Base-by-base conservation (phyloP, 2,888 invertebrate genomes). In the Taphrorychus bicolor region DNA sequence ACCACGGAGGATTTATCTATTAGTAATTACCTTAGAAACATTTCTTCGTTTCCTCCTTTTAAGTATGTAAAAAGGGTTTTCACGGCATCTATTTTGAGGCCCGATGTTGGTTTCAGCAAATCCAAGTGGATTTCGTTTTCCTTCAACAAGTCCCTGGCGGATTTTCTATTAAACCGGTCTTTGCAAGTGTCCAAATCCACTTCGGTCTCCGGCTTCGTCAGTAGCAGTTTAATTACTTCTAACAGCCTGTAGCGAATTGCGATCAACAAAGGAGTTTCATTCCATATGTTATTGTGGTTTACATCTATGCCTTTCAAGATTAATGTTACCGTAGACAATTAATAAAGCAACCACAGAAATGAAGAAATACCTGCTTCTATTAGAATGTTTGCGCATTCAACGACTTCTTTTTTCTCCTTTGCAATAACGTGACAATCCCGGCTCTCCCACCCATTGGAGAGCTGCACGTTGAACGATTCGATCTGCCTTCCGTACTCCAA, bases 201-300 rank as follows among this genome's bases (percentile, higher is more conserved):
- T 19, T 63, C 63, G 21, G 52, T 51, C n/a, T 59, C 48, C 7
- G 19, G 51, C 9, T 7, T 40, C 16, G 59, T 64, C 11, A 74
- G 32, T 9, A 76, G 22, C 1, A 71, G n/a, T 16, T 71, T 40
- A 5, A 73, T 70, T 4, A 73, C 68, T 5, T 59, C 23, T 11
- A 59, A 57, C 22, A 70, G 72, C 42, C 72, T 70, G 57, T 73
- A 71, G 54, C 72, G 69, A 0, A 74, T 69, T 5, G 76, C 76
- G n/a, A 76, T 57, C 18, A 74, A 64, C n/a, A 76, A 64, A 0
- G 76, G 74, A 5, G 75, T 73, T 68, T 76, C 76, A 18, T 73
- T 72, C 75, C 74, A 76, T 56, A 73, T 73, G 53, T 76, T 76
- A 3, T 69, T 69, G 42, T 76, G 76, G 45, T 76, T 76, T 1